These are phyloP conservation scores for Lathamus discolor DNA, from an alignment of 2,113 vertebrate species.

Conservation along the genomic window DNA sequence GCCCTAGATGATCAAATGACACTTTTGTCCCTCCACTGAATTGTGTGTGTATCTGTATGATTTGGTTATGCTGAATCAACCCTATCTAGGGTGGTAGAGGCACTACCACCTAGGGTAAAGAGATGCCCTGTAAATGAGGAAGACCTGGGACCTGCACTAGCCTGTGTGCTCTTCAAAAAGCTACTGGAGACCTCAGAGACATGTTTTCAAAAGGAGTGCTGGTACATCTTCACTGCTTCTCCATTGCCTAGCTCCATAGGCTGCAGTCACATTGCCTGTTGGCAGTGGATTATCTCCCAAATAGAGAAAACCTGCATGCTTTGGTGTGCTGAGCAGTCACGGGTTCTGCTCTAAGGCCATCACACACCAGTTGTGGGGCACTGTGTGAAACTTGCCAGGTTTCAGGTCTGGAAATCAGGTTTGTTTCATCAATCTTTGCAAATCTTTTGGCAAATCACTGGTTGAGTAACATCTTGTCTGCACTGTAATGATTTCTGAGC, in stretches of 20 bases:
- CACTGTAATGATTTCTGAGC: neutral
- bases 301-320: neutral
- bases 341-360: neutral
- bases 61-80: neutral
- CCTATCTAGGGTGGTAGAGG: neutral
- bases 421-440: neutral
- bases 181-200: neutral
- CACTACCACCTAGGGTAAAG: neutral
- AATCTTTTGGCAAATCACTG: neutral
- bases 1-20: neutral
- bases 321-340: neutral
- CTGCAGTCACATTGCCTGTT: neutral
- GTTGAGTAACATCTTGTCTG: neutral
- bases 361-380: accelerated
- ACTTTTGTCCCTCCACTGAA: neutral
- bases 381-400: neutral
- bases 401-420: neutral
- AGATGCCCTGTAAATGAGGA: neutral
- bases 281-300: neutral
- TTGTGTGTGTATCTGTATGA: neutral
- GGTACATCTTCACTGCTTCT: neutral
- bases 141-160: accelerated
- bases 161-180: neutral
- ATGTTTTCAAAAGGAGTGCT: neutral
- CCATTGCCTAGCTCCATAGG: neutral